Evolutionary conservation across 2,888 invertebrate genomes (phyloP), one percentile per base, ranked within the genome.

Genomic region (Ophraella communa): DNA sequence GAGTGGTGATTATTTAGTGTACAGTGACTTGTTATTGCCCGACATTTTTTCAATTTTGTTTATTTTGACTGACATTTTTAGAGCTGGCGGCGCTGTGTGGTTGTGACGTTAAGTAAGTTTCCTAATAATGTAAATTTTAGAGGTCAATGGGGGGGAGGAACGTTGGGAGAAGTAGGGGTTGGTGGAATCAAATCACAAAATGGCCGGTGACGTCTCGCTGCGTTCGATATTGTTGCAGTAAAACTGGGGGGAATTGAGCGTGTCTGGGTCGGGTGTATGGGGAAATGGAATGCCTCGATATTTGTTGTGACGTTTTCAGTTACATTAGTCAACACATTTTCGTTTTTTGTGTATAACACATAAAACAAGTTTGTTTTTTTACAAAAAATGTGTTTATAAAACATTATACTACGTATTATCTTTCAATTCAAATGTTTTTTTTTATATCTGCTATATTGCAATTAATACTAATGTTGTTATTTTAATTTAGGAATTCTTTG

Each of bases 181-280:
- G 56, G 54, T 18, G 52, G 62, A 47, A 56, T 51, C 58, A 39
- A 35, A 27, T 59, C n/a, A 27, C 62, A 62, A 62, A 56, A 62
- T 62, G 62, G 62, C 62, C 62, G 62, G 62, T 49, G 62, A 55
- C 44, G 55, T 44, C 14, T 49, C 18, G 4, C 35, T 14, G 23
- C 55, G 55, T 27, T 62, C 62, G 62, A 62, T 62, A 62, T 60
- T 60, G 49, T 55, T 62, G 62, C 62, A 56, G 62, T 56, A 62
- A 56, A 56, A 20, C 49, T 51, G 27, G 24, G 55, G 55, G 44
- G 44, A 55, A 42, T 27, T 35, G 27, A 39, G n/a, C 54, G 55
- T 55, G 44, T 55, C 55, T 44, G 55, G 44, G 27, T 47, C 47
- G 47, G 14, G 4, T 47, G n/a, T 23, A 23, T 47, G 4, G 47